Percentiles rank a stretch among this genome's conserved stretches.
phyloP scores from a whole-genome alignment of 2,888 invertebrate genomes.

The Netelia melanura region DNA sequence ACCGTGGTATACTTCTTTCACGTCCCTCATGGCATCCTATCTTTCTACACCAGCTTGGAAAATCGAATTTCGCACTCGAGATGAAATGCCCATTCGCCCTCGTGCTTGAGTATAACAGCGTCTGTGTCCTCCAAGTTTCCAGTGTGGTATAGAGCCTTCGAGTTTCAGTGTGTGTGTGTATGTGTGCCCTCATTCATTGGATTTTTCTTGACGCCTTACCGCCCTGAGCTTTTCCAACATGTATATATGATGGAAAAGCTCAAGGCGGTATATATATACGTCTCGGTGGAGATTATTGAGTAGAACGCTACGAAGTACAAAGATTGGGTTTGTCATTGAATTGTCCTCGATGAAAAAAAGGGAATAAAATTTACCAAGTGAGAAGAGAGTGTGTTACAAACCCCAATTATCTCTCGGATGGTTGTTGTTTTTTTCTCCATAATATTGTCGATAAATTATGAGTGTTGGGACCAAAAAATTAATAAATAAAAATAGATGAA shows the following conservation, averaged over 20 bases:
- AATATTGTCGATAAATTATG: too few species aligned
- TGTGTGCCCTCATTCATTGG: background rate
- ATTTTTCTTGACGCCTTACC: constrained; percentile 9
- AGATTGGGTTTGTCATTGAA: constrained; percentile 16
- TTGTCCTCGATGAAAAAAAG: background rate
- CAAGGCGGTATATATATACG: too few species aligned
- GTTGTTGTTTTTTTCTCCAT: background rate
- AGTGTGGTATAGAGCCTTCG: background rate
- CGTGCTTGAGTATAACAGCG: background rate
- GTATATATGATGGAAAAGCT: background rate
- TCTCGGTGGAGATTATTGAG: background rate
- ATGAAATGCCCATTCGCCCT: constrained; percentile 31
- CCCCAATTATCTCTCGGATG: background rate
- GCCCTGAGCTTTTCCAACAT: constrained; percentile 26
- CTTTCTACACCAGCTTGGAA: constrained; percentile 35
- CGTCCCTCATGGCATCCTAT: constrained; percentile 4
- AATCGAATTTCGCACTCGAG: constrained; percentile 60
- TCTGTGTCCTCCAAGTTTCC: background rate
- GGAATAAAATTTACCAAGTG: background rate
- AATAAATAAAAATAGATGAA: too few species aligned
- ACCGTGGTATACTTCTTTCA: background rate
- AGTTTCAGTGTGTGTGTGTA: background rate
- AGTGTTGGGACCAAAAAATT: too few species aligned
- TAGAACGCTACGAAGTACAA: background rate
- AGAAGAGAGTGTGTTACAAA: background rate